Evolutionary conservation across 2,113 vertebrate species (phyloP), one percentile per base, ranked within the genome.

Genomic region (Colius striatus): DNA sequence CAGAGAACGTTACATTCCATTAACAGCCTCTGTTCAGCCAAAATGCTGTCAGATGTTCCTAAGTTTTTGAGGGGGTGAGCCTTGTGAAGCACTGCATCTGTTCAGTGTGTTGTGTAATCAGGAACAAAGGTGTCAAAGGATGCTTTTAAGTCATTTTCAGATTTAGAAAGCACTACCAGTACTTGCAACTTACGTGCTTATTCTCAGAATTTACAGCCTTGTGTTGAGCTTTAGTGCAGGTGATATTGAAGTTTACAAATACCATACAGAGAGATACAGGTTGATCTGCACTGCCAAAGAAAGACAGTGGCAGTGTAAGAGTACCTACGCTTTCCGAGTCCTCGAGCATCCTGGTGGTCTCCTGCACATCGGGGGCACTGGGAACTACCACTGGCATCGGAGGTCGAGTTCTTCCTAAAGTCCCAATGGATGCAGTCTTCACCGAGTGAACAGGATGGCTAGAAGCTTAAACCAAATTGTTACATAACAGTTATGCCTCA

Each of bases 371-470:
- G 1, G 99, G 99, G 73, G 99, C 99, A 32, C 98, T 99, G 97
- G 99, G 99, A 55, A 99, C 99, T 4, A 98, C 98, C 95, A 99
- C 99, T 2, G 98, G 97, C 98, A 99, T 98, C 13, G 99, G 99
- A 18, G 99, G 98, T 53, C 99, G 98, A 65, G 98, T 99, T 97
- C 99, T 97, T 83, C 99, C 99, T 77, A 99, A 84, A 2, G 99
- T 99, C 86, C 99, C 99, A 2, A 99, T 99, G 41, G 98, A 99
- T 16, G 99, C 99, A 6, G 99, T 99, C 98, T 99, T 99, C 94
- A 99, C 99, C 2, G 99, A 97, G 74, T 99, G 98, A 16, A 99
- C 84, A 63, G 98, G 97, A 90, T 98, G 97, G 54, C 98, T 98
- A 26, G 98, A 95, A 87, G 98, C 99, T 99, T 95, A 50, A 95